Conservation (phyloP, 2,888 invertebrate species). For the Venusia cambrica region DNA sequence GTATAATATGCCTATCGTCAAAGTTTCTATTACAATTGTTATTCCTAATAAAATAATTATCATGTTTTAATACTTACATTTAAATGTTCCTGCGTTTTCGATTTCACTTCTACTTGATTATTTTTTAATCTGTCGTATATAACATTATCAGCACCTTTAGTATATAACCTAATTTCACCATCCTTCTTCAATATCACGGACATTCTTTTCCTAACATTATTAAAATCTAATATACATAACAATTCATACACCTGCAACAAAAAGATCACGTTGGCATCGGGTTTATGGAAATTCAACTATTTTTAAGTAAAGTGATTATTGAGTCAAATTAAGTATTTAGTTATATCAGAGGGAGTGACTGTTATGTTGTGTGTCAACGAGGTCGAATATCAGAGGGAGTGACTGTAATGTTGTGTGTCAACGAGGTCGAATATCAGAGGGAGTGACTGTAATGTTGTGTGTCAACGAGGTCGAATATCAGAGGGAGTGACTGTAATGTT, state of each 20-base stretch:
- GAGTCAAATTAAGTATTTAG: too few species aligned
- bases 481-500: too few species aligned
- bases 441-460: too few species aligned
- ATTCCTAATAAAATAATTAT: not conserved
- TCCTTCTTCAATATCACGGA: constrained; percentile 95
- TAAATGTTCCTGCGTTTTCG: constrained; percentile 94
- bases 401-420: too few species aligned
- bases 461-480: too few species aligned
- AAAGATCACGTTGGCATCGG: constrained; percentile 14
- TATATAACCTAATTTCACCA: constrained; percentile 92
- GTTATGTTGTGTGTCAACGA: too few species aligned
- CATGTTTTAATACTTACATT: constrained; percentile 84
- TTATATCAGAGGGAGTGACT: too few species aligned
- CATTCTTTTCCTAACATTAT: constrained; percentile 99
- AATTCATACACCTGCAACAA: constrained; percentile 92
- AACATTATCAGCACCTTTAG: constrained; percentile 99
- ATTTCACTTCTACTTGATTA: constrained; percentile 88
- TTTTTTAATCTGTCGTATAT: constrained; percentile 94
- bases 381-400: too few species aligned
- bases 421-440: too few species aligned
- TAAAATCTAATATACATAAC: constrained; percentile 98
- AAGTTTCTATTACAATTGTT: too few species aligned
- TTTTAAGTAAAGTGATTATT: not conserved
- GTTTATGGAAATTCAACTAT: not conserved
- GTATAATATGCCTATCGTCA: too few species aligned